Conservation (phyloP, 2,888 invertebrate genomes). For the Ichneumoninae sp. region DNA sequence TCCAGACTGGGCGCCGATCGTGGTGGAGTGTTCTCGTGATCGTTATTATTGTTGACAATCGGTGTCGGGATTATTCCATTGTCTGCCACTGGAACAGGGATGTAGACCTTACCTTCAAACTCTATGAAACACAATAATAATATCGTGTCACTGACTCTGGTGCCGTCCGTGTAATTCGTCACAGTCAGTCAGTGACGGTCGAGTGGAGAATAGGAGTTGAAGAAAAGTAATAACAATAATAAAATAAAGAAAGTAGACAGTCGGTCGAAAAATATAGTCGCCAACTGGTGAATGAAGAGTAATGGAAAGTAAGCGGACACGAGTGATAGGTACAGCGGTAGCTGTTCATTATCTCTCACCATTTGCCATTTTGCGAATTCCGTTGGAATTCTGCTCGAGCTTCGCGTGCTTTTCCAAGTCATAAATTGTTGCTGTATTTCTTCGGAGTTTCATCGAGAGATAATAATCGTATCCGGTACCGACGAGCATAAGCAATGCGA, state of each 20-base stretch:
- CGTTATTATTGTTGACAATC: conserved; percentile 75
- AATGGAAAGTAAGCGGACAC: background rate
- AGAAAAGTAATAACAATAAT: background rate
- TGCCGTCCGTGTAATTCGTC: conserved; percentile 70
- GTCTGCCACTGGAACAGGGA: conserved; percentile 82
- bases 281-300: background rate
- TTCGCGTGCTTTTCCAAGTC: conserved; percentile 82
- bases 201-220: conserved; percentile 6
- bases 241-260: conserved; percentile 7
- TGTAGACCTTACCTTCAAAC: conserved; percentile 80
- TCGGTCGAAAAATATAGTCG: conserved; percentile 3
- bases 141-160: conserved; percentile 70
- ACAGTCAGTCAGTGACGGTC: conserved; percentile 67
- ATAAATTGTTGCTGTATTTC: conserved; percentile 74
- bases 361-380: conserved; percentile 76
- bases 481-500: conserved; percentile 86
- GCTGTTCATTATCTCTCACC: conserved; percentile 72
- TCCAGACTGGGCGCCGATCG: conserved; percentile 72
- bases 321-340: background rate
- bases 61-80: conserved; percentile 70
- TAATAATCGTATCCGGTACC: conserved; percentile 91
- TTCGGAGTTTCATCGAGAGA: conserved; percentile 73
- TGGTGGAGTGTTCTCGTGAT: conserved; percentile 75
- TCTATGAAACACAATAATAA: conserved; percentile 77
- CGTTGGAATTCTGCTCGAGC: conserved; percentile 76